These are phyloP conservation scores for Entomobrya proxima DNA, from an alignment of 2,888 invertebrate genomes.

Conservation along the genomic window DNA sequence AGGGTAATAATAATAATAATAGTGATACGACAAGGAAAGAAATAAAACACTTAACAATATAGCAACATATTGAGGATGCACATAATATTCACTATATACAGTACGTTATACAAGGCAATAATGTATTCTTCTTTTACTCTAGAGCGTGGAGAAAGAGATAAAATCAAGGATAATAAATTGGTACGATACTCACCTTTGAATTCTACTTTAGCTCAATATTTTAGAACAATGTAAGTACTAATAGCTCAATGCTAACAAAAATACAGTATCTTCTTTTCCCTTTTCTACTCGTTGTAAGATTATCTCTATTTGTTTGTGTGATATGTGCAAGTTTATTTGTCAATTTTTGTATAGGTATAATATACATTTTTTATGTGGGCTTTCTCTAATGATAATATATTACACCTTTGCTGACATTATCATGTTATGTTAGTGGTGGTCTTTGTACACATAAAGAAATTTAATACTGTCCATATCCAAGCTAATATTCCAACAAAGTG, in stretches of 20 bases:
- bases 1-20: conserved; percentile 42
- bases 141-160: conserved; percentile 68
- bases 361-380: conserved; percentile 38
- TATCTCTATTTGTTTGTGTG: conserved; percentile 46
- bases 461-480: conserved; percentile 17
- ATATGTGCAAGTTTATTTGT: conserved; percentile 18
- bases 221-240: conserved; percentile 59
- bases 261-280: conserved; percentile 6
- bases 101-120: neutral
- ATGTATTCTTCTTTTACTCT: neutral
- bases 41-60: conserved; percentile 35
- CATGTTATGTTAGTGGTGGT: conserved; percentile 42
- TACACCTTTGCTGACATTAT: conserved; percentile 23
- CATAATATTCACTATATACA: no score
- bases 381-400: conserved; percentile 41
- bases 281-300: conserved; percentile 9
- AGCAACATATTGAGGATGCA: no score
- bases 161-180: conserved; percentile 69
- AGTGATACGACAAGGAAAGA: conserved; percentile 7
- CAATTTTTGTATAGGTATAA: conserved; percentile 41
- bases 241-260: conserved; percentile 60
- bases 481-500: no score
- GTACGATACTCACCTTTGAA: conserved; percentile 65
- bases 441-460: neutral
- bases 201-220: conserved; percentile 61